These are phyloP conservation scores for Microhierax caerulescens DNA, from an alignment of 2,797 vertebrate species.

Conservation along the genomic window DNA sequence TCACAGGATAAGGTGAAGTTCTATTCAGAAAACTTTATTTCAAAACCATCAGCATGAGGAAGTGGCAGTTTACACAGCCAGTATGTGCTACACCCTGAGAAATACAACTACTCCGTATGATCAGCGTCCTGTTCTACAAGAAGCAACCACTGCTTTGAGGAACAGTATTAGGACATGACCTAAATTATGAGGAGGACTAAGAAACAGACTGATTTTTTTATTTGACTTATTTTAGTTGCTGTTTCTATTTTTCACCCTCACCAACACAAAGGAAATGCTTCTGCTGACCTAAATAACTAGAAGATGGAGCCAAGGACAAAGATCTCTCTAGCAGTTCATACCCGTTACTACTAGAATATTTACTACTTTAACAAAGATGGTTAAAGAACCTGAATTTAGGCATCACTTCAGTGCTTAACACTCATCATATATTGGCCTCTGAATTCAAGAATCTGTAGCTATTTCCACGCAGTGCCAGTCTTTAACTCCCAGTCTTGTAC, in stretches of 20 bases:
- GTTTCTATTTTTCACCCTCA: neutral
- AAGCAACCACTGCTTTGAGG: neutral
- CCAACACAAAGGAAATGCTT: neutral
- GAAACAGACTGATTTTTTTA: neutral
- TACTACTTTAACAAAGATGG: neutral
- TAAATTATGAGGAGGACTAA: neutral
- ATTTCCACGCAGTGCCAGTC: neutral
- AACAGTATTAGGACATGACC: neutral
- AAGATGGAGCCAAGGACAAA: neutral
- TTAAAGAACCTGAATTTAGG: neutral
- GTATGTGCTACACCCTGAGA: fast-evolving
- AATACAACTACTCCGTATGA: fast-evolving
- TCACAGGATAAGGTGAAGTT: neutral
- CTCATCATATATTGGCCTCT: neutral
- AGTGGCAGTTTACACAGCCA: neutral
- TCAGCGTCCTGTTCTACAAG: neutral
- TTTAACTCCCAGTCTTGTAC: fast-evolving
- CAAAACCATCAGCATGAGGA: neutral
- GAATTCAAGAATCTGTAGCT: neutral
- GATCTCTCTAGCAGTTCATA: neutral
- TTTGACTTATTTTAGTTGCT: neutral
- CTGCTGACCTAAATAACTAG: neutral
- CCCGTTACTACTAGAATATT: fast-evolving
- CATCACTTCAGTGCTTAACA: neutral
- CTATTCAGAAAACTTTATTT: neutral